Percentiles rank a stretch among this genome's conserved stretches.
Evolutionary conservation across 2,797 vertebrate species (phyloP).

Genomic region (Notoglanidium macrostoma): DNA sequence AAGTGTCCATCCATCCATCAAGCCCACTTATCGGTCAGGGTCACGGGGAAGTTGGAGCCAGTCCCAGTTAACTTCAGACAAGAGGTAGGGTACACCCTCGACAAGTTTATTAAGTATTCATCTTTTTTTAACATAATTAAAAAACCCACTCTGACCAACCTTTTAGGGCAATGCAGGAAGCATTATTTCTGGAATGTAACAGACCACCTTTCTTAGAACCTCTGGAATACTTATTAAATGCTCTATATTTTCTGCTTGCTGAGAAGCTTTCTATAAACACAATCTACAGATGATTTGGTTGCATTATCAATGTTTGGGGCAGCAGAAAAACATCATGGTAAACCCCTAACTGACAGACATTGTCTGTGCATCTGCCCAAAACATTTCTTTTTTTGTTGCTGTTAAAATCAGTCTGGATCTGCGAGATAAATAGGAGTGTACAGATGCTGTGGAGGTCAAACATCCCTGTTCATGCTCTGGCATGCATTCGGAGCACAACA

Average conservation of each 20-base stretch:
- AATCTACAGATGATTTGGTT: background rate
- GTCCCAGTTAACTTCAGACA: too few species aligned
- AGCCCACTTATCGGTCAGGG: too few species aligned
- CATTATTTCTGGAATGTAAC: background rate
- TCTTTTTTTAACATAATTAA: background rate
- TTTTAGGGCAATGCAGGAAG: background rate
- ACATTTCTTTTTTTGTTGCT: constrained; percentile 17
- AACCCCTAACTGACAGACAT: constrained; percentile 29
- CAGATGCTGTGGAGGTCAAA: constrained; percentile 18
- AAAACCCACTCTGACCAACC: background rate
- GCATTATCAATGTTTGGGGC: background rate
- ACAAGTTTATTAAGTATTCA: background rate
- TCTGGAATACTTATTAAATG: background rate
- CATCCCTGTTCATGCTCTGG: constrained; percentile 26
- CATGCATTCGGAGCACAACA: constrained; percentile 3
- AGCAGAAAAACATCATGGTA: background rate
- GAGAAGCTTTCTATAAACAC: background rate
- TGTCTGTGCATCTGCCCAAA: constrained; percentile 10
- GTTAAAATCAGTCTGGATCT: constrained; percentile 33
- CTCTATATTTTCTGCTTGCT: background rate
- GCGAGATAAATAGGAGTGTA: constrained; percentile 23
- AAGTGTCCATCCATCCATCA: background rate
- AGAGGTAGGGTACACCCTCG: too few species aligned
- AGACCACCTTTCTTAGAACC: background rate
- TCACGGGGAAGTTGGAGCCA: too few species aligned